Evolutionary conservation across 2,797 vertebrate species (phyloP), one percentile per base, ranked within the genome.

Genomic region (Phrynocephalus forsythii): DNA sequence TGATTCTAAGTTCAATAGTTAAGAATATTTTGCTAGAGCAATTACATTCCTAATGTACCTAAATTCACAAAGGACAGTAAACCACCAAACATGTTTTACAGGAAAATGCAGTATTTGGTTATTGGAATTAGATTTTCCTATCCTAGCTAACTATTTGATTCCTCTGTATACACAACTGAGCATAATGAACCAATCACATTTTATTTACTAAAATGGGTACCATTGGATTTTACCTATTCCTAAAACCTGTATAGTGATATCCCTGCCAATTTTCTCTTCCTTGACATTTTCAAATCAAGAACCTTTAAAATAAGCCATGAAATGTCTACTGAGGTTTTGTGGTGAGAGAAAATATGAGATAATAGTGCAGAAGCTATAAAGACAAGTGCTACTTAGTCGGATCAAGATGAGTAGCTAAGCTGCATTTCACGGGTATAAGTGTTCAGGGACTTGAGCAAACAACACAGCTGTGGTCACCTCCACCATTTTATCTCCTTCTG

Each of bases 1-100:
- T 26, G n/a, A 44, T 92, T 94, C 94, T 87, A 90, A 94, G 94
- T 89, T 75, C 93, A 94, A 89, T 86, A 44, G 80, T 94, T 93
- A 92, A 89, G 92, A 93, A 91, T 91, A 86, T 95, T 92, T 89
- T 92, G 90, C 86, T 5, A 87, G 77, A 93, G 72, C 88, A 87
- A 88, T 93, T 92, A 83, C 87, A 91, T 94, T 94, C 91, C 87
- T 94, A 90, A 94, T 93, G 88, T 90, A 63, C n/a, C 16, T 24
- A 83, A 71, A 73, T 83, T 60, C 69, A 73, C 20, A 84, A 18
- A 60, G 7, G n/a, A 75, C 91, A 87, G 78, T 52, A 89, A 90
- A 92, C 85, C 50, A 66, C 85, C 89, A 91, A 83, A 87, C 92
- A 79, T 91, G 90, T 77, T 92, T 94, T 71, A 89, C 89, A 92